Percentiles rank a stretch among this genome's conserved stretches.
Evolutionary conservation across 2,888 invertebrate species (phyloP).

Genomic region (Lypha dubia): DNA sequence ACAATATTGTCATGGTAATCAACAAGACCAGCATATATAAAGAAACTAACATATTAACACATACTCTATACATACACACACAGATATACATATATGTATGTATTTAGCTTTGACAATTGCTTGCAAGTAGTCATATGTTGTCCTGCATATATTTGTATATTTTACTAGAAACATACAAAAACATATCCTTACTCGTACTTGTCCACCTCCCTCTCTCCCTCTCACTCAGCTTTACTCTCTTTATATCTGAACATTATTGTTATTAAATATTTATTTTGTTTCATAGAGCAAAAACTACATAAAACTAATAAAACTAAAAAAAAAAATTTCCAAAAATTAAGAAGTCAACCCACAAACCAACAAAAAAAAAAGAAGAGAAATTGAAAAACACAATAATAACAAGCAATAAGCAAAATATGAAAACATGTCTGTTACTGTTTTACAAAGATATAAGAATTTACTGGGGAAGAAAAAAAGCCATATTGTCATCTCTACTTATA

Average conservation of each 20-base stretch:
- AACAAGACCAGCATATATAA: conserved; percentile 40
- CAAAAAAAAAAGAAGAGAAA: no score
- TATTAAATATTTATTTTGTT: conserved; percentile 67
- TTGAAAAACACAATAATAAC: no score
- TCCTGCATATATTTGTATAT: conserved; percentile 8
- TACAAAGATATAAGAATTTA: conserved; percentile 22
- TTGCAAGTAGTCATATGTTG: not conserved
- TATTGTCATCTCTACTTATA: conserved; percentile 35
- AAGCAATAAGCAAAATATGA: not conserved
- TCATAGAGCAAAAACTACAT: conserved; percentile 50
- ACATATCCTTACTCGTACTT: not conserved
- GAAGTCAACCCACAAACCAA: conserved; percentile 1
- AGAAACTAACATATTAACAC: conserved; percentile 4
- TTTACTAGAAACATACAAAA: not conserved
- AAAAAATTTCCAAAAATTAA: conserved; percentile 17
- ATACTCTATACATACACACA: not conserved
- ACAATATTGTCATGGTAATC: conserved; percentile 65
- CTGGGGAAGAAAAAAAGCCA: conserved; percentile 18
- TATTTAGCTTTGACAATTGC: not conserved
- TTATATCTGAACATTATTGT: conserved; percentile 41
- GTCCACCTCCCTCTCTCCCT: no score
- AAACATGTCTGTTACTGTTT: not conserved
- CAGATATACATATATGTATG: not conserved
- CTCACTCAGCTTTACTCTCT: no score
- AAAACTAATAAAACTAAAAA: conserved; percentile 14